Conservation (phyloP, 2,888 invertebrate genomes). For the Argyresthia albistria region DNA sequence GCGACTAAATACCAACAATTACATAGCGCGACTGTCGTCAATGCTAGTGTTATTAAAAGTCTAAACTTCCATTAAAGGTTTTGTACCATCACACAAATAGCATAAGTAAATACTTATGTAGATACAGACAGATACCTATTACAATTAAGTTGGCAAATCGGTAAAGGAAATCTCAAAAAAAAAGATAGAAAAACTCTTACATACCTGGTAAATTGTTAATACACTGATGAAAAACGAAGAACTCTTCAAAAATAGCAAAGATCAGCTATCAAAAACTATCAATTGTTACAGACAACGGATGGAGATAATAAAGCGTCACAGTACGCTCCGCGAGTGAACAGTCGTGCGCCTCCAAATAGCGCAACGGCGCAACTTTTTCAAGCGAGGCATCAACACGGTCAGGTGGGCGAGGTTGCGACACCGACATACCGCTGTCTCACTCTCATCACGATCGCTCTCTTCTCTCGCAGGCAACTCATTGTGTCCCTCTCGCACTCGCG, state of each 20-base stretch:
- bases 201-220: constrained; percentile 45
- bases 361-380: constrained; percentile 72
- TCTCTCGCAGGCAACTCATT: constrained; percentile 14
- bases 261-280: constrained; percentile 22
- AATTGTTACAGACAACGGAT: constrained; percentile 39
- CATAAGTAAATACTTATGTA: too few species aligned
- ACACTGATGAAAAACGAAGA: constrained; percentile 8
- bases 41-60: constrained; percentile 12
- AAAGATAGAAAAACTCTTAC: constrained; percentile 18
- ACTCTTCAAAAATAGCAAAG: constrained; percentile 19
- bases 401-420: constrained; percentile 73
- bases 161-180: too few species aligned
- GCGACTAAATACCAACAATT: constrained; percentile 71
- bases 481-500: constrained; percentile 48
- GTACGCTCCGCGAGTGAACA: constrained; percentile 46
- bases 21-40: constrained; percentile 41
- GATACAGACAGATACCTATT: too few species aligned
- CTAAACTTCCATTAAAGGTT: not conserved
- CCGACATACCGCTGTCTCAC: constrained; percentile 51
- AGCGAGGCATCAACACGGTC: constrained; percentile 72
- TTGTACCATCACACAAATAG: too few species aligned
- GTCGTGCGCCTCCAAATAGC: constrained; percentile 71
- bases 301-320: constrained; percentile 57
- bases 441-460: constrained; percentile 26
- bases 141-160: too few species aligned